Percentiles rank a stretch among this genome's conserved stretches.
Conservation (phyloP, 2,797 vertebrate genomes). For the Catharus ustulatus region DNA sequence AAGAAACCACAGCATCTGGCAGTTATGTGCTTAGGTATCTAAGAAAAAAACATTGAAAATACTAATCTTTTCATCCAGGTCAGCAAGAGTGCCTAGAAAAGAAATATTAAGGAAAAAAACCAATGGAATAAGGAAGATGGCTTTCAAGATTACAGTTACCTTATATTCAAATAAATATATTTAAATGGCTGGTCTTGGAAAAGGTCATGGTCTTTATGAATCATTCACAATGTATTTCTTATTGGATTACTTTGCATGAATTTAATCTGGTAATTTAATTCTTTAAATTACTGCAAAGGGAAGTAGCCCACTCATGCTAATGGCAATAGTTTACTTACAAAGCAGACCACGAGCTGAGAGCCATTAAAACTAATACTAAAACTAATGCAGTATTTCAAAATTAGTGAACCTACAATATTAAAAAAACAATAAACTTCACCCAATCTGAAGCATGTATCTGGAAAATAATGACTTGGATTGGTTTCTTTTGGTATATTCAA, state of each 20-base stretch:
- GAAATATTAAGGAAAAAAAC: neutral
- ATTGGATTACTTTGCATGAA: neutral
- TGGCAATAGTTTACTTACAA: neutral
- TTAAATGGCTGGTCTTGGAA: neutral
- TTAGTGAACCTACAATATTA: neutral
- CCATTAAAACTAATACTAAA: neutral
- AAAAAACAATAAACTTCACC: neutral
- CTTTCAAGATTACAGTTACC: neutral
- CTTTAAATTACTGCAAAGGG: neutral
- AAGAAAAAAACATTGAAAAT: neutral
- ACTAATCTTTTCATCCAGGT: neutral
- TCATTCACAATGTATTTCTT: neutral
- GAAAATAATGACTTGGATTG: neutral
- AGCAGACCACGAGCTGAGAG: neutral
- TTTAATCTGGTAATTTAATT: neutral
- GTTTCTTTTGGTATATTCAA: neutral
- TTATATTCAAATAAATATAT: neutral
- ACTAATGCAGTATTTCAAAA: neutral
- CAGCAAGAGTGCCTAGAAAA: neutral
- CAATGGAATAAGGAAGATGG: neutral
- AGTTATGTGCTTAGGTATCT: neutral
- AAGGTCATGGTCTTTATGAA: slow-evolving; percentile 22
- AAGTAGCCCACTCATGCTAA: neutral
- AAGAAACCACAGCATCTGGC: neutral
- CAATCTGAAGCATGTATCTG: neutral